Conservation (phyloP, 2,888 invertebrate genomes). For the Chydorus sphaericus region DNA sequence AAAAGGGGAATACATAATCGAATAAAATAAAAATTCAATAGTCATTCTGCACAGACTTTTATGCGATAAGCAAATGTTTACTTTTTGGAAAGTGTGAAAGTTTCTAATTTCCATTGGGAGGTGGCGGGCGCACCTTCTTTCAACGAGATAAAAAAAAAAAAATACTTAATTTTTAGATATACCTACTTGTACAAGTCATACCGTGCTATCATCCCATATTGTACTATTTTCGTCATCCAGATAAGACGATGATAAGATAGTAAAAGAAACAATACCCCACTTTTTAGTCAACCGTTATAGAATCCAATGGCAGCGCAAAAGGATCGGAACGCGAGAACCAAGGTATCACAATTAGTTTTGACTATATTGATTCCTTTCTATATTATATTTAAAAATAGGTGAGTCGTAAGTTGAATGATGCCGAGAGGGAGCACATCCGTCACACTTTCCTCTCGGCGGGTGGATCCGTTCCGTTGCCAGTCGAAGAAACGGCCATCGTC, state of each 20-base stretch:
- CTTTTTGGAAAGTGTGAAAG: background rate
- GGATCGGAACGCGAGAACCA: background rate
- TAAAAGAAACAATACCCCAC: no score
- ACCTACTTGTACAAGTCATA: no score
- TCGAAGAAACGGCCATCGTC: no score
- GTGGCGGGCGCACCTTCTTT: no score
- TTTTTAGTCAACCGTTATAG: no score
- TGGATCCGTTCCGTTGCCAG: background rate
- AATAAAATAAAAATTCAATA: no score
- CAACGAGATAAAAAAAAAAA: no score
- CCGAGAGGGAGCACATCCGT: background rate
- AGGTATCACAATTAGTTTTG: background rate
- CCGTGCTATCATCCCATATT: no score
- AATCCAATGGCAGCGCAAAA: background rate
- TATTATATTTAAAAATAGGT: background rate
- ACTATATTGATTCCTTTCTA: background rate
- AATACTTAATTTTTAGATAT: no score
- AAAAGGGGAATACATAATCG: background rate
- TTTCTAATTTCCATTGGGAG: no score
- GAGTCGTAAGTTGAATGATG: background rate
- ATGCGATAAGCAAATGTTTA: background rate
- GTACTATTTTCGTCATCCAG: no score
- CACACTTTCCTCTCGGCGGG: background rate
- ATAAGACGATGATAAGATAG: no score
- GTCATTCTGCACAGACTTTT: background rate